phyloP scores from a whole-genome alignment of 2,113 vertebrate genomes.

The Prochilodus magdalenae region DNA sequence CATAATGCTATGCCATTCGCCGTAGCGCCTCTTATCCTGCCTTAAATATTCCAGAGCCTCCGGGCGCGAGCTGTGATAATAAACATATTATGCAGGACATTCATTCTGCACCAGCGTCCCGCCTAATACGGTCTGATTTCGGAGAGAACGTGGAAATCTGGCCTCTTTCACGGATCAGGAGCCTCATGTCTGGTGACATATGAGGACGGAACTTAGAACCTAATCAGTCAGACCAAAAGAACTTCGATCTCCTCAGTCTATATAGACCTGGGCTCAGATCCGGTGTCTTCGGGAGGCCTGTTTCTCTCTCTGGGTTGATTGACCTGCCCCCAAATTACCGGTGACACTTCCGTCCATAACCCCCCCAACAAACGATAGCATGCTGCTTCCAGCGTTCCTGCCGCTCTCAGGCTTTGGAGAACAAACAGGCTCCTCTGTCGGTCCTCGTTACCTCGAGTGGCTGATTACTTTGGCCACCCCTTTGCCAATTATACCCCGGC shows the following conservation, averaged over 20 bases:
- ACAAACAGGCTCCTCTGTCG: conserved; percentile 67
- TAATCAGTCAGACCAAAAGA: background rate
- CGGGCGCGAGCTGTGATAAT: conserved; percentile 29
- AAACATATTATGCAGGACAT: conserved; percentile 31
- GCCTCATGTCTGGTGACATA: too few species aligned
- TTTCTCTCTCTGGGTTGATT: conserved; percentile 58
- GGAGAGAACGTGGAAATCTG: background rate
- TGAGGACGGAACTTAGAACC: background rate
- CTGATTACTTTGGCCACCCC: conserved; percentile 55
- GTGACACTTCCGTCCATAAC: conserved; percentile 44
- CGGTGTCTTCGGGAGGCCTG: conserved; percentile 34
- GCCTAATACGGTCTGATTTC: background rate
- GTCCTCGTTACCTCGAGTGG: conserved; percentile 59
- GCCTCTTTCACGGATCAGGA: too few species aligned
- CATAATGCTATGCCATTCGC: conserved; percentile 24
- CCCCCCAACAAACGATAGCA: conserved; percentile 37
- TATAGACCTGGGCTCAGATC: conserved; percentile 57
- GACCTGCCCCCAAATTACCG: conserved; percentile 67
- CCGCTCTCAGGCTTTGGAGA: conserved; percentile 48
- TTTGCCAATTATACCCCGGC: conserved; percentile 47
- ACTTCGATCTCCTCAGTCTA: conserved; percentile 35
- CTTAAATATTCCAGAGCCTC: conserved; percentile 33
- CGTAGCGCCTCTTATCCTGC: conserved; percentile 16
- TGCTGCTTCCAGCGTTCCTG: conserved; percentile 45
- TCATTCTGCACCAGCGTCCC: background rate